These are phyloP conservation scores for Uromys caudimaculatus DNA, from an alignment of 2,797 vertebrate genomes.

Conservation along the genomic window DNA sequence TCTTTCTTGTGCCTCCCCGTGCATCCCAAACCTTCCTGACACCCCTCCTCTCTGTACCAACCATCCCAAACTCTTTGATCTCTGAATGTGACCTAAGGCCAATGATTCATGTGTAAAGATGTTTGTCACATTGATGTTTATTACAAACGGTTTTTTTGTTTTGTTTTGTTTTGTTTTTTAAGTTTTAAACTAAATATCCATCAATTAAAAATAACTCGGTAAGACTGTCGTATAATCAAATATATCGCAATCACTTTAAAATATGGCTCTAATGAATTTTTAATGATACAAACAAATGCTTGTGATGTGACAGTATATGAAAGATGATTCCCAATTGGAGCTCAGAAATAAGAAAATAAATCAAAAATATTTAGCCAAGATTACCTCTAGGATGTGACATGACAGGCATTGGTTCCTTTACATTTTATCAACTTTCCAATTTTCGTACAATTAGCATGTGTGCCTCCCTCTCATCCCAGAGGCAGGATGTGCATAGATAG, in stretches of 20 bases:
- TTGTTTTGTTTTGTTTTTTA: too few species aligned
- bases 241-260: conserved; percentile 52
- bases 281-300: conserved; percentile 50
- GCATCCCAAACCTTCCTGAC: background rate
- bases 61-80: background rate
- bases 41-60: background rate
- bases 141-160: background rate
- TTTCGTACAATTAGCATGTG: background rate
- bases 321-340: conserved; percentile 31
- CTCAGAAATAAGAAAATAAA: conserved; percentile 44
- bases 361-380: background rate
- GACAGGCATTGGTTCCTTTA: background rate
- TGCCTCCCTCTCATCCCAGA: background rate
- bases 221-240: conserved; percentile 33
- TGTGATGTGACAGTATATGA: background rate
- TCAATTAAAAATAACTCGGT: conserved; percentile 54
- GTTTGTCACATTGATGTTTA: background rate
- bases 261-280: conserved; percentile 59
- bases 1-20: background rate
- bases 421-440: background rate
- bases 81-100: background rate
- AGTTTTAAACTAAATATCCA: conserved; percentile 15
- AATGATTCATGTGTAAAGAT: conserved; percentile 22
- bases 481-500: background rate
- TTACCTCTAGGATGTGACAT: background rate